Evolutionary conservation across 2,113 vertebrate species (phyloP).

Genomic region (Bambusicola thoracicus): DNA sequence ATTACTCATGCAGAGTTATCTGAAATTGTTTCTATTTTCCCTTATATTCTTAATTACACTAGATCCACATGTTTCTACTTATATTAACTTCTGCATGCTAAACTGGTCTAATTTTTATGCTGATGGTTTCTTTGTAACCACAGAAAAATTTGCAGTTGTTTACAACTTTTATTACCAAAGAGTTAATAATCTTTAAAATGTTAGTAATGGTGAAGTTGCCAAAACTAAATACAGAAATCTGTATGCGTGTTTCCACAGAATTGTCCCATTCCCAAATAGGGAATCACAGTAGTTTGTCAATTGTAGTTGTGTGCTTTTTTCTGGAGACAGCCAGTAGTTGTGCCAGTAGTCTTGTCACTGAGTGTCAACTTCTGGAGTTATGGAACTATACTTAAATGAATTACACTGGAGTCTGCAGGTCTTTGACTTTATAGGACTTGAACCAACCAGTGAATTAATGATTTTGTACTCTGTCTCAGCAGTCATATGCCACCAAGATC

Average conservation of each 20-base stretch:
- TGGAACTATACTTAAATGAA: background rate
- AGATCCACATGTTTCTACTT: background rate
- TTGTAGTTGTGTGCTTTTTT: background rate
- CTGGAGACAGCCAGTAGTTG: background rate
- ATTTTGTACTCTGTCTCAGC: background rate
- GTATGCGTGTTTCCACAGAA: background rate
- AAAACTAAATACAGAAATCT: background rate
- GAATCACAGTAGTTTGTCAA: background rate
- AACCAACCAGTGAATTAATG: background rate
- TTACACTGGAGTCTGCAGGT: background rate
- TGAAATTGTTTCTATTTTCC: background rate
- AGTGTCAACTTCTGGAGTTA: background rate
- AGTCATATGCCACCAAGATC: background rate
- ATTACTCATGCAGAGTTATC: background rate
- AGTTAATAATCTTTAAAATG: background rate
- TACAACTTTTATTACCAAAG: background rate
- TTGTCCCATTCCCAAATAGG: background rate
- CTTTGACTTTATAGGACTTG: background rate
- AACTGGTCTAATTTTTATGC: background rate
- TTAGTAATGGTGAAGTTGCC: background rate
- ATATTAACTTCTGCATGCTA: background rate
- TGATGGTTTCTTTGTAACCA: background rate
- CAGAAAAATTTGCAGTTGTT: background rate
- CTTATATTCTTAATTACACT: background rate
- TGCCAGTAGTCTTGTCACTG: background rate